Evolutionary conservation across 2,797 vertebrate genomes (phyloP).

Genomic region (Smutsia gigantea): DNA sequence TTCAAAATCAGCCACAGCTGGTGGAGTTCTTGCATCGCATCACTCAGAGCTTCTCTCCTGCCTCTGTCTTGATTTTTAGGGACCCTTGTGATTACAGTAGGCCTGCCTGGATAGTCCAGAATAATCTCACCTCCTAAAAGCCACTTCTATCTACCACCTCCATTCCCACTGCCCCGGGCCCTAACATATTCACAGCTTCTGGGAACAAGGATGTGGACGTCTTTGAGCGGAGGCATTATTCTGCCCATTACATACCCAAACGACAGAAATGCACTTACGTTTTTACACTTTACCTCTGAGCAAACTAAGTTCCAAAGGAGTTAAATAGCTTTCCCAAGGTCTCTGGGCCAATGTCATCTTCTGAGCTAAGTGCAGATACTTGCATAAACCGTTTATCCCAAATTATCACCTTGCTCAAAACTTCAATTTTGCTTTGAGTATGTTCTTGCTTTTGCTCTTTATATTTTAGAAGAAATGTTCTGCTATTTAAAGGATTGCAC

Average conservation of each 20-base stretch:
- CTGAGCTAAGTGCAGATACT: not conserved
- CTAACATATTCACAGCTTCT: not conserved
- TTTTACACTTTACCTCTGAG: not conserved
- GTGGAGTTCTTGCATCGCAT: accelerated
- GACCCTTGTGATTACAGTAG: not conserved
- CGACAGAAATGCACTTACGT: not conserved
- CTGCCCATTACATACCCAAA: not conserved
- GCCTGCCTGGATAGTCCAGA: not conserved
- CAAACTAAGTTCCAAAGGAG: not conserved
- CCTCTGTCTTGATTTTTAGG: not conserved
- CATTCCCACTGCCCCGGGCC: not conserved
- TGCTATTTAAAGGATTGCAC: not conserved
- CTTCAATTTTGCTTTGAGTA: not conserved
- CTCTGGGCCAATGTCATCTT: not conserved
- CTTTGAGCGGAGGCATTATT: not conserved
- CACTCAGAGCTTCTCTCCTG: not conserved
- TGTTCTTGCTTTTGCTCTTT: slow-evolving; percentile 26
- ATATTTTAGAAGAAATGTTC: slow-evolving; percentile 35
- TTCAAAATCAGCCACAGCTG: not conserved
- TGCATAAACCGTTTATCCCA: not conserved
- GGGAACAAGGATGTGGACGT: not conserved
- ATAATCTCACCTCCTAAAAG: not conserved
- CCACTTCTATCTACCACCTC: not conserved
- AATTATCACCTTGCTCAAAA: not conserved
- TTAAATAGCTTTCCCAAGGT: not conserved